Evolutionary conservation across 2,113 vertebrate genomes (phyloP), one percentile per base, ranked within the genome.

Genomic region (Acrocephalus kingi): DNA sequence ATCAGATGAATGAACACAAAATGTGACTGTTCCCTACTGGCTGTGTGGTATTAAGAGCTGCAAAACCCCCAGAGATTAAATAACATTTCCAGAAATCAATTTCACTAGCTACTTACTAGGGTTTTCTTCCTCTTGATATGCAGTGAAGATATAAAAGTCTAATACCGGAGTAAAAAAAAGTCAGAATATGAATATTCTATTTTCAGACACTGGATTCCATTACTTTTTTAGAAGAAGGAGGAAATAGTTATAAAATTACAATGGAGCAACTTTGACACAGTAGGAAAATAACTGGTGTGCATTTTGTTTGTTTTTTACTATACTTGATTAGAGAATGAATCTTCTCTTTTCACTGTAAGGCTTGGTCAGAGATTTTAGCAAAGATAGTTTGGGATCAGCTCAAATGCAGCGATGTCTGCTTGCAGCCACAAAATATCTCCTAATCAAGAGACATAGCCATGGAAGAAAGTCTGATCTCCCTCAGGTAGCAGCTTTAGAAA

Each of bases 21-120:
- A 68, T 59, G 25, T 75, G 67, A 72, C 78, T 84, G 61, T 80
- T 88, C 39, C 58, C 56, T 87, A 35, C 31, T 72, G 73, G 33
- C n/a, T 84, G 41, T 1, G 6, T 46, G 89, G 80, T 75, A 71
- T 58, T 82, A 82, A 83, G 14, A 83, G 67, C 30, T 80, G 31
- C 33, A 92, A 73, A 85, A 30, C 3, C 13, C 10, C 54, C 58
- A 56, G 72, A 73, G 54, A 74, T 77, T 81, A 93, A 87, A 48
- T 93, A 83, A 81, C 77, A 55, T 51, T 54, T 80, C 43, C 27
- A 80, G 73, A 93, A 86, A 93, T 90, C 75, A 71, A 90, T 91
- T 82, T 89, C 66, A 37, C 51, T 79, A 22, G 45, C 66, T 92
- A n/a, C 43, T 91, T 85, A 64, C 10, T 49, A 12, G 46, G 31